Conservation (phyloP, 2,888 invertebrate species). For the Plebejus anna region DNA sequence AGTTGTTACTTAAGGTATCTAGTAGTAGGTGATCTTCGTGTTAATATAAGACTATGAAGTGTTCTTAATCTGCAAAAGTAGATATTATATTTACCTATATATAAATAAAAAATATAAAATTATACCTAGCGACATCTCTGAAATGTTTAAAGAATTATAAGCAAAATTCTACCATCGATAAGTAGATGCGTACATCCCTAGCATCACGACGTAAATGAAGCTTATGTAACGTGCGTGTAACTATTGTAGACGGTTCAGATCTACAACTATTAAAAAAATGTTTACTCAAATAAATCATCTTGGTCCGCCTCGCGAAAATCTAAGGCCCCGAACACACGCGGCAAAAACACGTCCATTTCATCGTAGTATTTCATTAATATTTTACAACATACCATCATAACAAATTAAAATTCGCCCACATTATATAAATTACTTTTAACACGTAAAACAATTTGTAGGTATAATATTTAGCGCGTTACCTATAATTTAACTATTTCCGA, state of each 20-base stretch:
- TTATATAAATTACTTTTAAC: slow-evolving; percentile 15
- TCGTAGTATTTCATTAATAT: not conserved
- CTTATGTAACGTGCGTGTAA: slow-evolving; percentile 30
- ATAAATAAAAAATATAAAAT: no score
- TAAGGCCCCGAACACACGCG: slow-evolving; percentile 21
- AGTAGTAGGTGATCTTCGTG: no score
- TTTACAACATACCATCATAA: slow-evolving; percentile 3
- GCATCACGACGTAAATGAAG: slow-evolving; percentile 8
- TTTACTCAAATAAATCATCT: slow-evolving; percentile 31
- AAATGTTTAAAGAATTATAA: no score
- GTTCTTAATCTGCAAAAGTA: no score
- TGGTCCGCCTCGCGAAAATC: slow-evolving; percentile 26
- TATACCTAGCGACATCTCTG: no score
- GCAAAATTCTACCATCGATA: not conserved
- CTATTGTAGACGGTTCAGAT: slow-evolving; percentile 28
- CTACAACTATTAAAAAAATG: slow-evolving; percentile 32
- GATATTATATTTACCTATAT: no score
- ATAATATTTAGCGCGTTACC: slow-evolving; percentile 8
- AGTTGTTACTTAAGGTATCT: not conserved
- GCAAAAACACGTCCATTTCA: not conserved
- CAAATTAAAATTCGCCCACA: slow-evolving; percentile 12
- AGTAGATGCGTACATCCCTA: slow-evolving; percentile 2
- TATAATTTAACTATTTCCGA: slow-evolving; percentile 12
- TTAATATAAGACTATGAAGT: no score
- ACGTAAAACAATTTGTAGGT: slow-evolving; percentile 12